Evolutionary conservation across 2,888 invertebrate species (phyloP), one percentile per base, ranked within the genome.

Genomic region (Leucophora obtusa): DNA sequence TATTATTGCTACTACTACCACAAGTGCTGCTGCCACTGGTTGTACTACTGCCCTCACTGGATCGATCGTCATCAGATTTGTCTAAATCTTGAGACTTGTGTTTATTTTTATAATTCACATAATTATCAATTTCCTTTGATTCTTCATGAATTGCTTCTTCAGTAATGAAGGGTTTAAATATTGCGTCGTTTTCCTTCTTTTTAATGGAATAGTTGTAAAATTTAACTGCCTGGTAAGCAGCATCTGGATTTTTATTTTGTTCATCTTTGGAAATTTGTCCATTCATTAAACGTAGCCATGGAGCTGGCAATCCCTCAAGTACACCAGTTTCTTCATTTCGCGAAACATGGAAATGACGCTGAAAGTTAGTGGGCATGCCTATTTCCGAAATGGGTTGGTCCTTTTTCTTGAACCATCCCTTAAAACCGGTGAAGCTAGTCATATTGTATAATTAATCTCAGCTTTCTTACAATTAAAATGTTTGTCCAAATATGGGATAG

Each of bases 131-230:
- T 86, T 95, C 95, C 87, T 94, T 93, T n/a, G 95, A 95, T 87
- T 96, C 96, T 85, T 96, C 95, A 79, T 94, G 94, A 79, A 96
- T 95, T 11, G 93, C 93, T 86, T 95, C 94, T 85, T 95, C 94
- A 0, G 96, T 96, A n/a, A 95, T 93, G 83, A 96, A 93, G 0
- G 94, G 95, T 87, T 96, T 96, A 86, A 95, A 95, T 5, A 93
- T 93, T 58, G 94, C 94, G 68, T 92, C 92, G 58, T 92, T 93
- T 60, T 94, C 93, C 85, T 95, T 95, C 85, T 96, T 95, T 87
- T 96, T 96, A 84, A 96, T 95, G 10, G 95, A 95, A 90, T 96
- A 96, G 88, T 96, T 96, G 88, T 97, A 97, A 88, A 95, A 96
- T 87, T 96, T 96, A 68, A 98, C 93, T 28, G 98, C 98, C 87